Conservation (phyloP, 1,140 invertebrate species). For the Drosophila ercepeae region DNA sequence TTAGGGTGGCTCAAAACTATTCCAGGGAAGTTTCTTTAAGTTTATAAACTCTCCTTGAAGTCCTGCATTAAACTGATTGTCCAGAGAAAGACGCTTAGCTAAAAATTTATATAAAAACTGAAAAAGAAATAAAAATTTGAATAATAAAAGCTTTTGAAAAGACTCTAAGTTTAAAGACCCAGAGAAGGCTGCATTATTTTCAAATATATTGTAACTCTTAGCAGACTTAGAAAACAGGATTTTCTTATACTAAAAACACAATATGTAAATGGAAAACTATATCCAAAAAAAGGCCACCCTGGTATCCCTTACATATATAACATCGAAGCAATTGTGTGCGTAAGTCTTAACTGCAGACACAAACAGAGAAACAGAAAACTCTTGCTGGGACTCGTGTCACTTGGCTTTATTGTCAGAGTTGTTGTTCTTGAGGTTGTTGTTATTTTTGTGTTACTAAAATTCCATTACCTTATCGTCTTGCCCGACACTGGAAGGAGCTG, state of each 20-base stretch:
- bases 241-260: too few species aligned
- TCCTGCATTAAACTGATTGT: too few species aligned
- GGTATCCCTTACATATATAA: background rate
- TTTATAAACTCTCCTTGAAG: background rate
- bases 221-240: too few species aligned
- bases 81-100: too few species aligned
- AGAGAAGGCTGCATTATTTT: too few species aligned
- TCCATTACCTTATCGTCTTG: conserved; percentile 57
- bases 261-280: too few species aligned
- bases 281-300: background rate
- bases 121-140: too few species aligned
- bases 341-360: conserved; percentile 48
- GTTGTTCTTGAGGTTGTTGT: conserved; percentile 45
- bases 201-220: too few species aligned
- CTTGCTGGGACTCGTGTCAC: conserved; percentile 56
- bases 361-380: conserved; percentile 38
- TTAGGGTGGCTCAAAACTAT: conserved; percentile 9
- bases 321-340: conserved; percentile 20
- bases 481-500: conserved; percentile 21
- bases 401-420: conserved; percentile 67
- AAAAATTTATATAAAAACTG: too few species aligned
- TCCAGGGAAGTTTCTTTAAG: background rate
- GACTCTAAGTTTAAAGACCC: too few species aligned
- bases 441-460: conserved; percentile 43
- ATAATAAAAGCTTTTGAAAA: too few species aligned